A percentile compares a stretch with the other conserved stretches of the same genome.
These are phyloP conservation scores for Liparis tanakae DNA, from an alignment of 2,797 vertebrate species.

Conservation along the genomic window DNA sequence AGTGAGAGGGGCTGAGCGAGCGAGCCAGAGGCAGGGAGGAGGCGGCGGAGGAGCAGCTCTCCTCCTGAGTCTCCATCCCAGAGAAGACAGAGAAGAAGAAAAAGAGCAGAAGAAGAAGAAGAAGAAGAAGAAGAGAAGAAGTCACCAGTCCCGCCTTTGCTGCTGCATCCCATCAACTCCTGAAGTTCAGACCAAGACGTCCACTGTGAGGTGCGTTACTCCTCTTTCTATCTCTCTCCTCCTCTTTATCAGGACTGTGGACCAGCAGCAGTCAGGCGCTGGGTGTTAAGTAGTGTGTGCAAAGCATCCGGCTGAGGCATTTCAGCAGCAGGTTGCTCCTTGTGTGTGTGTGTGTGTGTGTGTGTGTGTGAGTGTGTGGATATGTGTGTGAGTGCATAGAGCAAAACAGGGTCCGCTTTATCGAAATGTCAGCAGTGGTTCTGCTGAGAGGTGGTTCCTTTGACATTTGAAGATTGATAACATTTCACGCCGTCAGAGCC, in stretches of 20 bases:
- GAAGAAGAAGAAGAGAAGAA: slow-evolving; percentile 50
- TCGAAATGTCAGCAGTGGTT: slow-evolving; percentile 65
- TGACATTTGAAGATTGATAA: slow-evolving; percentile 68
- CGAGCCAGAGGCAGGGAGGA: slow-evolving; percentile 66
- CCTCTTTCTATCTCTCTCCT: slow-evolving; percentile 23
- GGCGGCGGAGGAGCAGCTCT: slow-evolving; percentile 66
- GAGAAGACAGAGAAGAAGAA: slow-evolving; percentile 53
- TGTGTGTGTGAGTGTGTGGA: slow-evolving; percentile 4
- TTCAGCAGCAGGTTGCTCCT: slow-evolving; percentile 58
- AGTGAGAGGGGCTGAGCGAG: slow-evolving; percentile 73
- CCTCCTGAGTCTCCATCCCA: slow-evolving; percentile 64
- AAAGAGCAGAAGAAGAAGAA: slow-evolving; percentile 48
- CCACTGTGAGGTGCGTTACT: slow-evolving; percentile 64
- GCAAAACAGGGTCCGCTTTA: slow-evolving; percentile 52
- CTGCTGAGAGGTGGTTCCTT: slow-evolving; percentile 55
- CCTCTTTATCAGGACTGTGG: slow-evolving; percentile 31
- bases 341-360: slow-evolving; percentile 10
- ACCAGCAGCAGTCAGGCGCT: slow-evolving; percentile 40
- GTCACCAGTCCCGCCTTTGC: slow-evolving; percentile 42
- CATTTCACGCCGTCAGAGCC: slow-evolving; percentile 45
- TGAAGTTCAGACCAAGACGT: slow-evolving; percentile 57
- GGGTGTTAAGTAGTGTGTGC: slow-evolving; percentile 23
- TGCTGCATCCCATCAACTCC: slow-evolving; percentile 39
- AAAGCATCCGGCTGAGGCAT: slow-evolving; percentile 52
- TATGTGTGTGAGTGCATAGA: slow-evolving; percentile 9